phyloP scores from a whole-genome alignment of 2,797 vertebrate genomes.

The Sylvia borin region DNA sequence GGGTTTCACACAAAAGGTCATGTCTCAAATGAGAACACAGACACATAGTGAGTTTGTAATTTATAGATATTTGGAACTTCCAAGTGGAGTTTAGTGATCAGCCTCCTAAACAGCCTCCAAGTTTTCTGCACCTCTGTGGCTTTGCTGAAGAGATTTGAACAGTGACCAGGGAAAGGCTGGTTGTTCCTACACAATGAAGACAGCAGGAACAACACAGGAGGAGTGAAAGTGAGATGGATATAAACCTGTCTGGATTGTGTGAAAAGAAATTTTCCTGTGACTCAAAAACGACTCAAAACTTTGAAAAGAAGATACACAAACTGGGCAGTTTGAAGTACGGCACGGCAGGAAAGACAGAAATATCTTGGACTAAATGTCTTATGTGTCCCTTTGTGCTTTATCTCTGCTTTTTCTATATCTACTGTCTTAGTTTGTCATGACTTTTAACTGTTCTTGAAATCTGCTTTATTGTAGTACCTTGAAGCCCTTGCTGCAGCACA shows the following conservation, averaged over 20 bases:
- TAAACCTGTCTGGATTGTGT: not conserved
- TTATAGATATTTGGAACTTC: conserved; percentile 20
- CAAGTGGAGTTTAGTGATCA: not conserved
- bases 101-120: not conserved
- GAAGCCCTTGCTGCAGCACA: not conserved
- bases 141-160: not conserved
- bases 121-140: not conserved
- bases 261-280: not conserved
- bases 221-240: not conserved
- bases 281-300: not conserved
- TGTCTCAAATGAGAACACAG: conserved; percentile 2
- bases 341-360: not conserved
- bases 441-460: not conserved
- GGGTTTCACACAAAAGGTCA: conserved; percentile 44
- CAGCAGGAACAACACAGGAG: not conserved
- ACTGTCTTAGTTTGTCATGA: not conserved
- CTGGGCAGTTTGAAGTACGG: not conserved
- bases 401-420: not conserved
- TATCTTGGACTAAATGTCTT: not conserved
- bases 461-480: not conserved
- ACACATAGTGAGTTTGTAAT: not conserved
- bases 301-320: not conserved
- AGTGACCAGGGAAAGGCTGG: not conserved
- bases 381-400: not conserved
- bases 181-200: not conserved